phyloP scores from a whole-genome alignment of 1,140 invertebrate species.

The Zaprionus africanus region DNA sequence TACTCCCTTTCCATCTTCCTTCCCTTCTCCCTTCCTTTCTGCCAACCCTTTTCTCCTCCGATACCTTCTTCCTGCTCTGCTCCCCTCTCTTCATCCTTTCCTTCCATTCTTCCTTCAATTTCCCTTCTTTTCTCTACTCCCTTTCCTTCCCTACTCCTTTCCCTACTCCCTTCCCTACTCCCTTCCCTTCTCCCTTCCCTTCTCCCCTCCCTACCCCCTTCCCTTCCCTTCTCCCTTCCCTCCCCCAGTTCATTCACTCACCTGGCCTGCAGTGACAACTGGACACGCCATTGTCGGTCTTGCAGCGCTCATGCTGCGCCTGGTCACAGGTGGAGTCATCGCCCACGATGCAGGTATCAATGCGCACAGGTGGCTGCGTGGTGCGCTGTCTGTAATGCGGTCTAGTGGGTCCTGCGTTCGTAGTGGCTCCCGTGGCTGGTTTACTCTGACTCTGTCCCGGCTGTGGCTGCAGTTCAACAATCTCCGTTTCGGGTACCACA shows the following conservation, averaged over 20 bases:
- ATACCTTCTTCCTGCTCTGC: no score
- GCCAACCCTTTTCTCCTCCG: no score
- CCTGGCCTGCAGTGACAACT: slow-evolving; percentile 94
- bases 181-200: no score
- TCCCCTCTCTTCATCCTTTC: no score
- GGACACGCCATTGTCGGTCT: slow-evolving; percentile 95
- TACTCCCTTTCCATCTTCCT: no score
- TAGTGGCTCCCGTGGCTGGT: slow-evolving; percentile 59
- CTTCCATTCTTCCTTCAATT: no score
- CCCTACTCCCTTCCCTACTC: no score
- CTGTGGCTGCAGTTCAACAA: slow-evolving; percentile 72
- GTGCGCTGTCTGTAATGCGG: slow-evolving; percentile 86
- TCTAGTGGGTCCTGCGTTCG: slow-evolving; percentile 81
- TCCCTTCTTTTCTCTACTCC: no score
- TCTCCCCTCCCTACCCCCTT: no score
- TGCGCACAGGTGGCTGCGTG: slow-evolving; percentile 89
- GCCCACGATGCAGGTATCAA: slow-evolving; percentile 97
- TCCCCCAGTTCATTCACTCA: slow-evolving; percentile 50
- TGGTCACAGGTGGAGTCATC: slow-evolving; percentile 96
- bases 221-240: no score
- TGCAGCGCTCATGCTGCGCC: slow-evolving; percentile 93
- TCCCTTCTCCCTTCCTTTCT: no score
- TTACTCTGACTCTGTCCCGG: slow-evolving; percentile 39
- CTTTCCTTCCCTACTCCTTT: no score
- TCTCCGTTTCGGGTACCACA: slow-evolving; percentile 84